Base-by-base conservation (phyloP, 2,113 vertebrate genomes). In the Myanophis thanlyinensis region DNA sequence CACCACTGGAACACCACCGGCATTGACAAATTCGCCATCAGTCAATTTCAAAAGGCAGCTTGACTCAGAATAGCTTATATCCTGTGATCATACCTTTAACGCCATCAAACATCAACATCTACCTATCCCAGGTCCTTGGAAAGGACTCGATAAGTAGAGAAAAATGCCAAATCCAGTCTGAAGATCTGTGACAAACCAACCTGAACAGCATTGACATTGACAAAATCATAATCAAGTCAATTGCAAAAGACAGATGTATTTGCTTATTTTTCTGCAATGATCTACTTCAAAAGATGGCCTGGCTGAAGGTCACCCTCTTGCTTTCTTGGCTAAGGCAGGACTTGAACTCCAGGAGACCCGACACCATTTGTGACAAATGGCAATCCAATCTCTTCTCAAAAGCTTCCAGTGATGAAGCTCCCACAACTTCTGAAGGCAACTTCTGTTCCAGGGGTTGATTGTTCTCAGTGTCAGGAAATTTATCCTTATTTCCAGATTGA, bases 251-350 rank as follows among this genome's bases (percentile, higher is more conserved):
- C 11, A 67, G 62, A 67, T 67, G 15, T 67, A 35, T 67, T 67
- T 0, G 2, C 13, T 67, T 35, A 18, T 67, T 67, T 5, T 18
- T 12, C 1, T 35, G 30, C 13, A 0, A 35, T 1, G 0, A 67
- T 67, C 30, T 35, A 12, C 35, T 35, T 67, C 62, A 67, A 67
- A 13, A 67, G 12, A 59, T 10, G 54, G 9, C 27, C 9, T 30
- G 56, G 25, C 25, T 59, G 56, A 59, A 59, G 25, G 56, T 59
- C 56, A 27, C 25, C 25, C 25, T 59, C 3, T 30, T 3, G 0
- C 62, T n/a, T 35, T 67, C 62, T 67, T 18, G 30, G 30, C 13
- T 35, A 6, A 35, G 30, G 30, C 62, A 67, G n/a, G 13, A 35
- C n/a, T 67, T 67, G 62, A 67, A 67, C 30, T 67, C 30, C 54